phyloP scores from a whole-genome alignment of 2,888 invertebrate species.

The Oxyteleia sp. region DNA sequence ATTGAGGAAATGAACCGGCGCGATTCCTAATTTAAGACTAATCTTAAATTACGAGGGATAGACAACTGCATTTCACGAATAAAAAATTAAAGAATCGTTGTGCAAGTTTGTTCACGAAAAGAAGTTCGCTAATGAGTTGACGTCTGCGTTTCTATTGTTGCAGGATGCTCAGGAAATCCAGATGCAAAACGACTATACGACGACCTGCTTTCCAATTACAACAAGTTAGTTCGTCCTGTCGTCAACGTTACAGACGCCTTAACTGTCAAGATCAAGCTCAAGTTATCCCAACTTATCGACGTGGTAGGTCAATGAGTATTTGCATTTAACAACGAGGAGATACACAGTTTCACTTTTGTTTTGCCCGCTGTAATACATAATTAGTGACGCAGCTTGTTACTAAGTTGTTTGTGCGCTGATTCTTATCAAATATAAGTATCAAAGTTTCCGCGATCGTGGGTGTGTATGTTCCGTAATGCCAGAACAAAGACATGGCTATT shows the following conservation, averaged over 20 bases:
- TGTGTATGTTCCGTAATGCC: constrained; percentile 6
- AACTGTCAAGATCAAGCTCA: constrained; percentile 95
- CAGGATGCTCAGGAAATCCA: constrained; percentile 95
- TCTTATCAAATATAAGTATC: constrained; percentile 46
- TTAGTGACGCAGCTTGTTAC: no score
- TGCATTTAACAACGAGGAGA: constrained; percentile 38
- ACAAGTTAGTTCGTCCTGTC: constrained; percentile 95
- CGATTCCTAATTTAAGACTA: background rate
- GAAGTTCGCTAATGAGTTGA: constrained; percentile 49
- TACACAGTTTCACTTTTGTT: no score
- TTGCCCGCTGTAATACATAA: constrained; percentile 40
- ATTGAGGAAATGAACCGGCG: background rate
- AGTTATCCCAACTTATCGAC: constrained; percentile 96
- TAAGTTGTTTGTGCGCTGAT: constrained; percentile 51
- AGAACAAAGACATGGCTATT: background rate
- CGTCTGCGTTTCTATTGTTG: constrained; percentile 79
- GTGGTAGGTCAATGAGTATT: constrained; percentile 90
- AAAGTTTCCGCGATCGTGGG: constrained; percentile 41
- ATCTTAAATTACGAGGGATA: background rate
- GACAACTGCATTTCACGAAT: background rate
- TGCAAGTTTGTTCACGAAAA: constrained; percentile 13
- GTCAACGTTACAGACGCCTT: constrained; percentile 95
- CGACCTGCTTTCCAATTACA: constrained; percentile 95
- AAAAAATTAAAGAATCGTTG: constrained; percentile 17
- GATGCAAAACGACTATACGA: constrained; percentile 96